A percentile compares a stretch with the other conserved stretches of the same genome.
Evolutionary conservation across 2,113 vertebrate species (phyloP).

Genomic region (Lophochroa leadbeateri): DNA sequence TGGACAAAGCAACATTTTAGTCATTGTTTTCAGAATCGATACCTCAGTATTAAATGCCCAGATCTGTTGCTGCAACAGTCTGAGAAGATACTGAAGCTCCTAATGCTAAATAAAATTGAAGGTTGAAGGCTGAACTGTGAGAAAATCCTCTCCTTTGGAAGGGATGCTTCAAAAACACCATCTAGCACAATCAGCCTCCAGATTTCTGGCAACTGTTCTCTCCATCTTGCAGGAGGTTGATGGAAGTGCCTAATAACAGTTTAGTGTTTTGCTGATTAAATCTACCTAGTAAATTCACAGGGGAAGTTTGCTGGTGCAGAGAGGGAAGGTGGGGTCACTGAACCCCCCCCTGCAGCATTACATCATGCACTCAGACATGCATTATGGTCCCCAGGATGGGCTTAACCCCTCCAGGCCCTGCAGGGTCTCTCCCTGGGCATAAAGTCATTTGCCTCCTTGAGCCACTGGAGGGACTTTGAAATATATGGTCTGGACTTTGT

Average conservation of each 20-base stretch:
- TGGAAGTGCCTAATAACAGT: background rate
- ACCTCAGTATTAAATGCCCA: background rate
- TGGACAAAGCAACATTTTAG: background rate
- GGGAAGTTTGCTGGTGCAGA: background rate
- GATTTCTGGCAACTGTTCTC: background rate
- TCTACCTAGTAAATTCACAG: background rate
- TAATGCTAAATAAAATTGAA: background rate
- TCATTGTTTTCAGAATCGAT: rapidly evolving
- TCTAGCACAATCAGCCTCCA: rapidly evolving
- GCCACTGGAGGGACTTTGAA: background rate
- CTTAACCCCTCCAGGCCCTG: background rate
- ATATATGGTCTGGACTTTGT: background rate
- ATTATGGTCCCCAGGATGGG: background rate
- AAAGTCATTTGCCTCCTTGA: background rate
- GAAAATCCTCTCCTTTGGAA: background rate
- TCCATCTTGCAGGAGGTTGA: background rate
- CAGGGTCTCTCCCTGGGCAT: background rate
- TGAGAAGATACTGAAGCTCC: background rate
- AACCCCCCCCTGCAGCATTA: background rate
- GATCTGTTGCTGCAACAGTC: background rate
- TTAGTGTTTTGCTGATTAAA: background rate
- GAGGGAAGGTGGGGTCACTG: background rate
- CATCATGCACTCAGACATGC: background rate
- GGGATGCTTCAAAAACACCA: background rate
- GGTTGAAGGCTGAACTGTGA: background rate